Evolutionary conservation across 2,113 vertebrate species (phyloP).

Genomic region (Vombatus ursinus): DNA sequence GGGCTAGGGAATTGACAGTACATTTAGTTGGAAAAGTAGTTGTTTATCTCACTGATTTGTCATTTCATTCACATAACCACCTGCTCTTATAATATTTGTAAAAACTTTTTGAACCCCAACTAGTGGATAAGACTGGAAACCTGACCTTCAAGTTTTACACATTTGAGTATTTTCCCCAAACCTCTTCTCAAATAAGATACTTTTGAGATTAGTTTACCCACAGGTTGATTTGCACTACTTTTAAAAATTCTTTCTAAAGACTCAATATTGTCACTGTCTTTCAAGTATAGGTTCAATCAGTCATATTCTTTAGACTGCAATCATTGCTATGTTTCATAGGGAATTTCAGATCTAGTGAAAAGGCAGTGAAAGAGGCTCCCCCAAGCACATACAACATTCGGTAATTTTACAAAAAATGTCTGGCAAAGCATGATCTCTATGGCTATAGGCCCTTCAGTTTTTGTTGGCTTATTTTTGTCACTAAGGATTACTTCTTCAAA

Average conservation of each 20-base stretch:
- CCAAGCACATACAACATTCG: background rate
- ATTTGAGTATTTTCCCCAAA: slow-evolving; percentile 1
- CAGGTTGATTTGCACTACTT: background rate
- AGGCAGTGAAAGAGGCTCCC: background rate
- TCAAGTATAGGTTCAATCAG: slow-evolving; percentile 30
- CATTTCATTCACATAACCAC: slow-evolving; percentile 32
- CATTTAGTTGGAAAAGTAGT: background rate
- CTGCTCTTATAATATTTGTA: slow-evolving; percentile 28
- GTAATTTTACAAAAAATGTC: background rate
- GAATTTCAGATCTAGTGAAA: slow-evolving; percentile 24
- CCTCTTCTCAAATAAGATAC: background rate
- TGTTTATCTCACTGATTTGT: background rate
- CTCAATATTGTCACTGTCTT: background rate
- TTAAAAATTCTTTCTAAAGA: slow-evolving; percentile 1
- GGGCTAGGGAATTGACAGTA: slow-evolving; percentile 7
- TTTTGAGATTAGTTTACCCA: slow-evolving; percentile 36
- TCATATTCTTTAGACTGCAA: background rate
- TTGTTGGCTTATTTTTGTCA: slow-evolving; percentile 29
- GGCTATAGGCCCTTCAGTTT: slow-evolving; percentile 14
- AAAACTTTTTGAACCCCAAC: slow-evolving; percentile 24
- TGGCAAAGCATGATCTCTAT: slow-evolving; percentile 15
- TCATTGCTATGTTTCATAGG: background rate
- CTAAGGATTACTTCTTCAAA: slow-evolving; percentile 30
- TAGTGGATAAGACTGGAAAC: background rate
- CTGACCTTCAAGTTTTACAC: slow-evolving; percentile 11